Evolutionary conservation across 2,113 vertebrate genomes (phyloP).

Genomic region (Meles meles): DNA sequence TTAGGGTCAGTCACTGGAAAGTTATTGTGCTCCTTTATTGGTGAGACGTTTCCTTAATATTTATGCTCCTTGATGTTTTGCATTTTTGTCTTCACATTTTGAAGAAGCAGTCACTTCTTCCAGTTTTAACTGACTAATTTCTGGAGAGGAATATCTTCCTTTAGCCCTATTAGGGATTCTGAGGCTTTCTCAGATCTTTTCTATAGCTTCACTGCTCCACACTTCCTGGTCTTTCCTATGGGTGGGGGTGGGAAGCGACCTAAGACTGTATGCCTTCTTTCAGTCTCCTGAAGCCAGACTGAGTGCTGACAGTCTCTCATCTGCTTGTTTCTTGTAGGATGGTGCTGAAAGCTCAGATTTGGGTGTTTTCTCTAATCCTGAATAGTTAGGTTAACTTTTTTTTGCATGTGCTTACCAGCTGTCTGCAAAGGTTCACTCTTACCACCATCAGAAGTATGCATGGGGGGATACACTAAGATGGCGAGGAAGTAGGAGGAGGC

Average conservation of each 20-base stretch:
- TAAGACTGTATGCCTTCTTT: background rate
- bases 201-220: background rate
- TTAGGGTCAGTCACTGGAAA: background rate
- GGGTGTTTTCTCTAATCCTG: background rate
- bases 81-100: background rate
- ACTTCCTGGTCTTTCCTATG: background rate
- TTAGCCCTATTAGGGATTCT: background rate
- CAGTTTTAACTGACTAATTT: background rate
- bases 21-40: background rate
- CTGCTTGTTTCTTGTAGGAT: background rate
- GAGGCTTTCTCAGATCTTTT: background rate
- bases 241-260: no score
- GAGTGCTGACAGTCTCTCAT: background rate
- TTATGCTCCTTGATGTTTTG: background rate
- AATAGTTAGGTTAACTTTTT: background rate
- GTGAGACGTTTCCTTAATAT: background rate
- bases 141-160: background rate
- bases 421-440: background rate
- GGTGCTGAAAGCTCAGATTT: background rate
- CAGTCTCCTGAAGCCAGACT: background rate
- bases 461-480: no score
- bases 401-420: background rate
- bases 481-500: no score
- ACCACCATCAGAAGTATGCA: background rate
- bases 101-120: background rate